Base-by-base conservation (phyloP, 1,140 invertebrate genomes). In the Temnothorax longispinosus region DNA sequence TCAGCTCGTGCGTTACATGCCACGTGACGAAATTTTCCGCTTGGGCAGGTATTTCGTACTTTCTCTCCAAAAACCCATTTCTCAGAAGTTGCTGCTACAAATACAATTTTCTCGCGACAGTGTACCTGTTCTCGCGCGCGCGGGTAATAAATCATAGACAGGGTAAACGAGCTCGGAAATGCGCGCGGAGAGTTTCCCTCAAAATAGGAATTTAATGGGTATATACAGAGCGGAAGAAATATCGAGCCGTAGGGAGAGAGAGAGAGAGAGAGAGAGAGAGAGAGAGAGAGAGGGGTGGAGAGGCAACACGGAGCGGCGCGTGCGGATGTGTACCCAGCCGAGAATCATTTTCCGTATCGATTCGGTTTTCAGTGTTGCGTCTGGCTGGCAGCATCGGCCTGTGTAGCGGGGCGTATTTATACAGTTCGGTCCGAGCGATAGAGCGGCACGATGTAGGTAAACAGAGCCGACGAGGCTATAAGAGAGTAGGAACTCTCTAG, bases 301-400 rank as follows among this genome's bases (percentile, higher is more conserved):
- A 0, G 44, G 2, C 27, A 27, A 27, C 27, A 1, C 13, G n/a
- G 64, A 38, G 35, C 27, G 27, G 62, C 50, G 65, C 52, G 38
- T 32, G 67, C 41, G 67, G 27, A 58, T 82, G 78, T 82, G 65
- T 82, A 82, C 38, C 38, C 21, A 27, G 38, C 44, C 32, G 65
- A 71, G 67, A 82, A 58, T 82, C 80, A 82, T 82, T 82, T 82
- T 82, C 80, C 67, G 67, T 82, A 82, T 82, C 80, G 80, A 82
- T 74, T 82, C 13, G 52, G 67, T 74, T 82, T 82, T 60, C 67
- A 60, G 67, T 74, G 52, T 72, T 82, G 65, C 78, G 80, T 82
- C 80, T 82, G 78, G 50, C n/a, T 65, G n/a, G 47, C 78, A 58
- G 65, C 21, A 58, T 71, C 67, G 11, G 27, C 41, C 21, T 32